These are phyloP conservation scores for Baryphthengus martii DNA, from an alignment of 2,113 vertebrate species.

Conservation along the genomic window DNA sequence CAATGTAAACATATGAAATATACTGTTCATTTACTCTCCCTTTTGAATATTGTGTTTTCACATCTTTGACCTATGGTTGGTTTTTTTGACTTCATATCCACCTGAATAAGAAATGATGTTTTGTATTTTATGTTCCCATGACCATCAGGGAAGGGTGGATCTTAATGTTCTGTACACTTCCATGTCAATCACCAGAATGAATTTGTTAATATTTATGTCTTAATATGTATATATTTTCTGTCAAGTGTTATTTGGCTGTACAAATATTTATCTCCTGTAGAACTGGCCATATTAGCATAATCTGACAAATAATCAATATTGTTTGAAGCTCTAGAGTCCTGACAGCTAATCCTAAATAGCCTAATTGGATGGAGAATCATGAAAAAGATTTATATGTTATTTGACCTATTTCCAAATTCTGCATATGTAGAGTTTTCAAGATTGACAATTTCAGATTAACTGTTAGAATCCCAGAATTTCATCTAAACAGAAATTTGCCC, in stretches of 20 bases:
- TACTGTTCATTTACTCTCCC: background rate
- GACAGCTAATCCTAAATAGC: background rate
- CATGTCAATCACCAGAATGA: background rate
- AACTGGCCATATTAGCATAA: background rate
- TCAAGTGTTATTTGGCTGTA: background rate
- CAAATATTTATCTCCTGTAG: conserved; percentile 11
- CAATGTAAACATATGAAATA: background rate
- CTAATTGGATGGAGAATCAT: background rate
- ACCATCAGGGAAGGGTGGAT: background rate
- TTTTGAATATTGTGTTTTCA: background rate
- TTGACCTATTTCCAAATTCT: background rate
- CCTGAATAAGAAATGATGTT: background rate
- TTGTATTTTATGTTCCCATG: background rate
- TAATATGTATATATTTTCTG: background rate
- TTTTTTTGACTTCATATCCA: background rate
- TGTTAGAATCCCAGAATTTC: background rate
- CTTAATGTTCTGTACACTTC: background rate
- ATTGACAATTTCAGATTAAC: background rate
- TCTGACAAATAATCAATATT: conserved; percentile 51
- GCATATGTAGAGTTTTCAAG: background rate
- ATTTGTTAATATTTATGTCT: background rate
- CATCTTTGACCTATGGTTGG: background rate
- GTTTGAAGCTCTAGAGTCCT: background rate
- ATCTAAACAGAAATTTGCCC: background rate
- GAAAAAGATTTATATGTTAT: background rate